Base-by-base conservation (phyloP, 2,888 invertebrate species). In the Blastobasis lacticolella region DNA sequence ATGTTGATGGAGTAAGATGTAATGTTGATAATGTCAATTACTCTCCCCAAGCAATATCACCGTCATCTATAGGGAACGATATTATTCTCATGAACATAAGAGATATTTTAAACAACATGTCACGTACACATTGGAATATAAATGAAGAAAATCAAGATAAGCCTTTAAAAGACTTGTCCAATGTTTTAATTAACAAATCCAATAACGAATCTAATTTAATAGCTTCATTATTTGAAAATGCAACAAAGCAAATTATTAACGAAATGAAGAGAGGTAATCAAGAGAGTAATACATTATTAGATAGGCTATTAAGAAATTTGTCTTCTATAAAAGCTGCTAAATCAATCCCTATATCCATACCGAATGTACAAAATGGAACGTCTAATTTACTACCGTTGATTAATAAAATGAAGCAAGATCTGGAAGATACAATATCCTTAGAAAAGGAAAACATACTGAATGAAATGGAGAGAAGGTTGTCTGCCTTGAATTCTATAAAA, bases 1-100 rank as follows among this genome's bases (percentile, higher is more conserved):
- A 75, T 51, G 56, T 71, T 46, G 53, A 64, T 10, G 75, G 75
- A 7, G 54, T 75, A 7, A 63, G 64, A 9, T 75, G 75, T 56
- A 62, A 64, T 37, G 49, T 53, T 36, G 52, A 60, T 46, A 51
- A 23, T 42, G 23, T 10, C 37, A 46, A 40, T 44, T 10, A 37
- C 6, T 49, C 6, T 23, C 23, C 23, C 23, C 1, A 23, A 23
- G 23, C 23, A 23, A 23, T 23, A 23, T 23, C 23, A 23, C 23
- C 23, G 23, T 23, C 23, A 3, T 23, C 23, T 23, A 23, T 23
- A 23, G 23, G 23, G 10, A 51, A 49, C 49, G 58, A 58, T 7
- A 58, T 56, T 47, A 50, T 62, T 43, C 50, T 71, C 9, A 38
- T 43, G 9, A 60, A 67, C 46, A 69, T 71, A 10, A 61, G 58